Conservation (phyloP, 2,888 invertebrate genomes). For the Tubulanus polymorphus region DNA sequence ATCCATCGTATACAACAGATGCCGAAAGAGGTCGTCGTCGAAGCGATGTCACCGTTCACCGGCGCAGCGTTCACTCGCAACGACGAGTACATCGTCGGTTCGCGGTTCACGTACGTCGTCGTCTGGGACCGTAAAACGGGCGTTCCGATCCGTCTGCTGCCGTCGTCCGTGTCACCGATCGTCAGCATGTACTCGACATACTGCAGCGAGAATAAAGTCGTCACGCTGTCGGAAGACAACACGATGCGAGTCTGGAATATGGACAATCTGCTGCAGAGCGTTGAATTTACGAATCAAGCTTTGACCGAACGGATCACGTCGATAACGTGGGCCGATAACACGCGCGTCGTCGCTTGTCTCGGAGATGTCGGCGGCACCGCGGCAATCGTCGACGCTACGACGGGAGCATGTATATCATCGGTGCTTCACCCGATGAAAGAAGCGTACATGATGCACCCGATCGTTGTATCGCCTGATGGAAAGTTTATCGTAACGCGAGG, state of each 20-base stretch:
- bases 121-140: conserved; percentile 36
- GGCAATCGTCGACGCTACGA: conserved; percentile 29
- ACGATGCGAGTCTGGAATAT: conserved; percentile 43
- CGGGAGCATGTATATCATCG: conserved; percentile 26
- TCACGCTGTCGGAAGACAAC: conserved; percentile 34
- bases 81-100: conserved; percentile 34
- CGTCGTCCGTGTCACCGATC: conserved; percentile 32
- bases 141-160: conserved; percentile 32
- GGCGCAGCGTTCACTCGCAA: conserved; percentile 38
- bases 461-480: conserved; percentile 9
- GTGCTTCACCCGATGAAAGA: conserved; percentile 28
- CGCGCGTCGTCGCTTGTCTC: conserved; percentile 25
- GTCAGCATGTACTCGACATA: conserved; percentile 32
- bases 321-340: conserved; percentile 21
- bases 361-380: conserved; percentile 30
- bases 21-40: conserved; percentile 34
- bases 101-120: conserved; percentile 38
- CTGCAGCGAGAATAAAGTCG: conserved; percentile 34
- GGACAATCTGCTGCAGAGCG: conserved; percentile 37
- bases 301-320: conserved; percentile 27
- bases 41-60: conserved; percentile 31
- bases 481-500: not conserved
- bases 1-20: conserved; percentile 26
- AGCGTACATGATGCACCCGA: conserved; percentile 13
- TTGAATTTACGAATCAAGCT: conserved; percentile 30